Evolutionary conservation across 2,888 invertebrate genomes (phyloP).

Genomic region (Drosophila parthenogenetica): DNA sequence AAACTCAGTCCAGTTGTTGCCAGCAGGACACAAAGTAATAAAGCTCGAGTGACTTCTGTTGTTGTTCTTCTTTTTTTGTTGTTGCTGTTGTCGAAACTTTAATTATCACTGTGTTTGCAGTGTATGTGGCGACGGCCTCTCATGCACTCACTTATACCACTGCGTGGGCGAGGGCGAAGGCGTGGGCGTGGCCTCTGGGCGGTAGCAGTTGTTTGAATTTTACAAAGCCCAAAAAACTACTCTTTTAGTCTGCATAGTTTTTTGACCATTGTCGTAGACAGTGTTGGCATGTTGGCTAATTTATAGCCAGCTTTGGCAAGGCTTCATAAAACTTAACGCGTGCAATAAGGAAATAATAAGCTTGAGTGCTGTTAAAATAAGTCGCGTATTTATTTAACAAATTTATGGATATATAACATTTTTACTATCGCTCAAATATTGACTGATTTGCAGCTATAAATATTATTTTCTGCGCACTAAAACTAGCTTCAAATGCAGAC

Average conservation of each 20-base stretch:
- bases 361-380: too few relatives aligned
- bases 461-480: background rate
- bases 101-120: slow-evolving; percentile 76
- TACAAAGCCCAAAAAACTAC: slow-evolving; percentile 14
- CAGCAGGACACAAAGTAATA: slow-evolving; percentile 70
- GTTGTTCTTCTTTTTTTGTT: slow-evolving; percentile 15
- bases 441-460: too few relatives aligned
- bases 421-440: slow-evolving; percentile 4
- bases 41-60: slow-evolving; percentile 65
- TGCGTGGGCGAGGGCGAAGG: slow-evolving; percentile 16
- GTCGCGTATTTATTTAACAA: too few relatives aligned
- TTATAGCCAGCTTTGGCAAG: background rate
- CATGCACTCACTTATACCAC: slow-evolving; percentile 33
- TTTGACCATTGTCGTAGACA: slow-evolving; percentile 18
- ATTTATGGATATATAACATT: slow-evolving; percentile 53
- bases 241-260: slow-evolving; percentile 61
- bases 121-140: slow-evolving; percentile 20
- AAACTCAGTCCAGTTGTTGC: slow-evolving; percentile 2
- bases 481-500: background rate
- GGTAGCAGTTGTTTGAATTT: slow-evolving; percentile 43
- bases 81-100: slow-evolving; percentile 75
- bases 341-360: background rate
- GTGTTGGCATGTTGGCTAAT: background rate
- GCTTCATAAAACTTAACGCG: background rate
- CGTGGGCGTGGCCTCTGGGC: slow-evolving; percentile 11